Evolutionary conservation across 2,888 invertebrate genomes (phyloP), one percentile per base, ranked within the genome.

Genomic region (Drosophila villosipedis): DNA sequence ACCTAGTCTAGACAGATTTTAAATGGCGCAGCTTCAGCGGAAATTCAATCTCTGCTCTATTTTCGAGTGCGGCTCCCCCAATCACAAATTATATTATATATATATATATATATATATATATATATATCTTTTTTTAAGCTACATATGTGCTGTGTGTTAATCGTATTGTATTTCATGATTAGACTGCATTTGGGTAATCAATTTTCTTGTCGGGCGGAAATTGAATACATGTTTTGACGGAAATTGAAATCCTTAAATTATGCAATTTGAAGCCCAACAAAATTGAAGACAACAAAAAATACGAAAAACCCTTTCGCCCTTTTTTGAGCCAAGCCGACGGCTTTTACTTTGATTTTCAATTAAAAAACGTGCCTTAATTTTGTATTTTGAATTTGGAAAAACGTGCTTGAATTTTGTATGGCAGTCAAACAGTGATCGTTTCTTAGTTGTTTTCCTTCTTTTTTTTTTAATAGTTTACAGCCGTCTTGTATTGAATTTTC

Each of bases 31-130:
- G 76, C 80, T 78, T 84, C 82, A 75, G 63, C 79, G 91, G 88
- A 90, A 88, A 88, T 79, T 83, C 81, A 89, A 89, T 89, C 87
- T 83, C 33, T 79, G 84, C 81, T 84, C 87, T 89, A 84, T 86
- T 90, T 90, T 86, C 67, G 75, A 72, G 82, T 74, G 70, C 54
- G 37, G 41, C 68, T 67, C 54, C 68, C 76, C 53, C 60, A 70
- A 76, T 54, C 49, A 58, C 52, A 63, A 12, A 50, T 12, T n/a
- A n/a, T n/a, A n/a, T 12, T 9, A 19, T 16, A 35, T 39, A 19
- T 9, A n/a, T 35, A 14, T 33, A 33, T 33, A 3, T 12, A 4
- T 4, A 16, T 35, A 5, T 35, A 35, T 35, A 16, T 35, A 5
- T 14, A 4, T 35, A 4, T 12, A 33, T 12, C 4, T 16, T 7